Conservation (phyloP, 2,888 invertebrate species). For the Nomada fucata region DNA sequence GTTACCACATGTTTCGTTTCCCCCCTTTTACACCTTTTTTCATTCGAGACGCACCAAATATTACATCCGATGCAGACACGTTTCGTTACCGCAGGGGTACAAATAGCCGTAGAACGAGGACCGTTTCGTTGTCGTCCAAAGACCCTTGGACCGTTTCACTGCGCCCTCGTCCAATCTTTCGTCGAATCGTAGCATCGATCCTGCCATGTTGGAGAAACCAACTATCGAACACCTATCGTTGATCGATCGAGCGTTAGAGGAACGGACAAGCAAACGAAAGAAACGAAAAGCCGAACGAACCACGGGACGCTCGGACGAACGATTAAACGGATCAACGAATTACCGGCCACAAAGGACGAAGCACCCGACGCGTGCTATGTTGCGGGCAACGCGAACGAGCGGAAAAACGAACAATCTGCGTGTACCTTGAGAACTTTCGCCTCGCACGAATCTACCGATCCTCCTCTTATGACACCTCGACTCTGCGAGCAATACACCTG, state of each 20-base stretch:
- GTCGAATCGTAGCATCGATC: conserved; percentile 39
- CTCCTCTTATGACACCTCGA: conserved; percentile 52
- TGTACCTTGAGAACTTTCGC: conserved; percentile 64
- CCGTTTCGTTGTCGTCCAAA: too few relatives aligned
- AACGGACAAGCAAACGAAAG: too few relatives aligned
- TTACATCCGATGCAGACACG: background rate
- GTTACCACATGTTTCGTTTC: too few relatives aligned
- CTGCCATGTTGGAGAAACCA: background rate
- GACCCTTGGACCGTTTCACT: conserved; percentile 73
- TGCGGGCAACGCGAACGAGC: background rate
- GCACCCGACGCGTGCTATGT: background rate
- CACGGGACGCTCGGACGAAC: background rate
- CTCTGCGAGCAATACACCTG: conserved; percentile 64
- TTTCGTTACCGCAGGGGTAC: too few relatives aligned
- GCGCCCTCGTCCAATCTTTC: conserved; percentile 75
- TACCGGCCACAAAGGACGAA: background rate
- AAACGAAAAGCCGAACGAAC: background rate
- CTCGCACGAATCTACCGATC: conserved; percentile 56
- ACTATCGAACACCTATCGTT: background rate
- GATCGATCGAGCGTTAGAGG: background rate
- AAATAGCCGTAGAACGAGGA: background rate
- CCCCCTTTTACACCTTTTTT: background rate
- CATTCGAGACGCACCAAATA: background rate
- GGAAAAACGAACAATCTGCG: background rate
- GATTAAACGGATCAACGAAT: background rate